A percentile compares a stretch with the other conserved stretches of the same genome.
Evolutionary conservation across 2,888 invertebrate species (phyloP).

Genomic region (Synergus japonicus): DNA sequence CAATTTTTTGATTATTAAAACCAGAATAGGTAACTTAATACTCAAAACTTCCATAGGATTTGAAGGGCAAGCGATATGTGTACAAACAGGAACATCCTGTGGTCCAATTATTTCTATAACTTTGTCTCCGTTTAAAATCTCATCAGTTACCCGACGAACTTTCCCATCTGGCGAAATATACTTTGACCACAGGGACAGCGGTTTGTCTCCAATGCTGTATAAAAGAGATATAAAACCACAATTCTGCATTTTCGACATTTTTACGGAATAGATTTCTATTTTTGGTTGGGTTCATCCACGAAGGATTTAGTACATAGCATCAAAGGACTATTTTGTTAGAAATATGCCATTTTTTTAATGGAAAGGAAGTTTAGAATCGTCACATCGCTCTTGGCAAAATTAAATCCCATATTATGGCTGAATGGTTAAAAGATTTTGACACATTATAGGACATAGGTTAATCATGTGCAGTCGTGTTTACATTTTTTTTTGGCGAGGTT

Average conservation of each 20-base stretch:
- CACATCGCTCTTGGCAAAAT: not conserved
- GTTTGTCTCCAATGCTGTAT: constrained; percentile 58
- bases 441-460: not conserved
- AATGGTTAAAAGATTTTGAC: not conserved
- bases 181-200: constrained; percentile 60
- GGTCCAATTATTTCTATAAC: constrained; percentile 61
- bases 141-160: constrained; percentile 58
- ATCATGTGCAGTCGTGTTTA: not conserved
- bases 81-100: constrained; percentile 52
- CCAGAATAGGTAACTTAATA: constrained; percentile 94
- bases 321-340: not conserved
- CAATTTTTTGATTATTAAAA: constrained; percentile 96
- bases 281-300: constrained; percentile 22
- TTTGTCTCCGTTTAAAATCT: constrained; percentile 56
- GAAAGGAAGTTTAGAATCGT: not conserved
- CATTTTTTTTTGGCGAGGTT: not conserved
- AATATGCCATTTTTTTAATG: constrained; percentile 14
- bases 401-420: not conserved
- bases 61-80: constrained; percentile 90
- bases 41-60: constrained; percentile 94
- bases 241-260: constrained; percentile 46
- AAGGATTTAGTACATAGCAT: not conserved
- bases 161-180: constrained; percentile 57
- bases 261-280: not conserved
- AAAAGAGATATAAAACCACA: constrained; percentile 59